A percentile compares a stretch with the other conserved stretches of the same genome.
These are phyloP conservation scores for Cydia amplana DNA, from an alignment of 1,140 invertebrate species.

Conservation along the genomic window DNA sequence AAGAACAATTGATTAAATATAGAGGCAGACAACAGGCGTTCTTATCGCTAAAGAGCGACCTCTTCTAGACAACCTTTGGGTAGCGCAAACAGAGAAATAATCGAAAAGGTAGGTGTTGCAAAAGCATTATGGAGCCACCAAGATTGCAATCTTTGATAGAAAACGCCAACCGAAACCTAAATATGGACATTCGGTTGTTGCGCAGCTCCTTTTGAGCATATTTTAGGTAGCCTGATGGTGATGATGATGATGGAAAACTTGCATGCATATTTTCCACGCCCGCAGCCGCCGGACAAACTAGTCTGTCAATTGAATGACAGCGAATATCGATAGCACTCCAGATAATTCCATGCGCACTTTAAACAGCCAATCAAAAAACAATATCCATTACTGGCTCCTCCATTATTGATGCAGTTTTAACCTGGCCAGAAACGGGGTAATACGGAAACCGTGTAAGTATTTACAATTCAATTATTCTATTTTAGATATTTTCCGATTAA, in stretches of 20 bases:
- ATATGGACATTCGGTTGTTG: no score
- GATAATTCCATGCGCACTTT: conserved; percentile 32
- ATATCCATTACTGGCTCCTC: conserved; percentile 42
- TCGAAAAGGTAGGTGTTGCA: no score
- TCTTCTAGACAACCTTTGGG: no score
- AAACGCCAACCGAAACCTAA: no score
- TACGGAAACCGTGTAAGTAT: conserved; percentile 26
- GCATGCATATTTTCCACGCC: background rate
- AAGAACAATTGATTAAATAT: no score
- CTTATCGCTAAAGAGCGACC: no score
- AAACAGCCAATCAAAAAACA: conserved; percentile 43
- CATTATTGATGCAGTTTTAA: conserved; percentile 20
- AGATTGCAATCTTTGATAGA: no score
- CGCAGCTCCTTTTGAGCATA: no score
- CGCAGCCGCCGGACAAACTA: background rate
- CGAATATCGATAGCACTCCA: background rate
- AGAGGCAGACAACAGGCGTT: no score
- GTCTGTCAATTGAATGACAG: background rate
- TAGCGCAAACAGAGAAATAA: no score
- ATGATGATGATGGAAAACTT: background rate
- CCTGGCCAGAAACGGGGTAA: conserved; percentile 2
- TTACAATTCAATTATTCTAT: conserved; percentile 28
- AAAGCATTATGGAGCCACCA: no score
- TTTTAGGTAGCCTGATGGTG: no score
- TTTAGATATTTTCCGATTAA: conserved; percentile 24